phyloP scores from a whole-genome alignment of 2,888 invertebrate species.

The Lepeophtheirus nordmannii region DNA sequence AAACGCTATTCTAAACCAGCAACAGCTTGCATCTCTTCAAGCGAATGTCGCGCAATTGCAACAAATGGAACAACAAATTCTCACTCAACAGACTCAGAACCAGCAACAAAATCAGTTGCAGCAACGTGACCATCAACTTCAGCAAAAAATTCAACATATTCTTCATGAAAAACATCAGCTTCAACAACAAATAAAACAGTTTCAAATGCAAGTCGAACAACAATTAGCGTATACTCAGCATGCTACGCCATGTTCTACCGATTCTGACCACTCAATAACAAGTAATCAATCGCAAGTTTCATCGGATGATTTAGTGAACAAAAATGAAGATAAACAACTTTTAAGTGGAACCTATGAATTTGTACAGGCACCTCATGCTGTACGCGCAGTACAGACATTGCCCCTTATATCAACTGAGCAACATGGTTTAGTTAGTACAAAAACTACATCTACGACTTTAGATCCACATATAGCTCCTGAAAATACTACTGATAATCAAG shows the following conservation, averaged over 20 bases:
- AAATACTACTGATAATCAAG: background rate
- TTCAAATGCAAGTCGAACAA: conserved; percentile 36
- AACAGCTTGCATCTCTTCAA: conserved; percentile 27
- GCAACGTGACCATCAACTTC: conserved; percentile 28
- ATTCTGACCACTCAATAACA: background rate
- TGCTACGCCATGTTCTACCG: background rate
- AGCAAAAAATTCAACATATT: conserved; percentile 28
- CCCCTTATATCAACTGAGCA: too few species aligned
- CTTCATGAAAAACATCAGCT: conserved; percentile 32
- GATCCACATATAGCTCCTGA: background rate
- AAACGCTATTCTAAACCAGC: conserved; percentile 27
- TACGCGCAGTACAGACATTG: conserved; percentile 29
- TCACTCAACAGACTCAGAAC: conserved; percentile 29
- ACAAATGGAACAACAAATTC: conserved; percentile 28
- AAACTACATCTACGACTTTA: background rate
- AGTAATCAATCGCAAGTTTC: too few species aligned
- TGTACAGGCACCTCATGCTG: conserved; percentile 28
- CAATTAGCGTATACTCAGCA: conserved; percentile 27
- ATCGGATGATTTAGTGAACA: too few species aligned
- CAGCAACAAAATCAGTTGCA: conserved; percentile 28
- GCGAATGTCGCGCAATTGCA: conserved; percentile 29
- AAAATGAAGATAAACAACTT: too few species aligned
- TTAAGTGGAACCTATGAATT: conserved; percentile 6
- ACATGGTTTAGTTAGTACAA: too few species aligned
- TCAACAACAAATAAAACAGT: conserved; percentile 34